Evolutionary conservation across 2,888 invertebrate species (phyloP), one percentile per base, ranked within the genome.

Genomic region (Tenthredo amoena): DNA sequence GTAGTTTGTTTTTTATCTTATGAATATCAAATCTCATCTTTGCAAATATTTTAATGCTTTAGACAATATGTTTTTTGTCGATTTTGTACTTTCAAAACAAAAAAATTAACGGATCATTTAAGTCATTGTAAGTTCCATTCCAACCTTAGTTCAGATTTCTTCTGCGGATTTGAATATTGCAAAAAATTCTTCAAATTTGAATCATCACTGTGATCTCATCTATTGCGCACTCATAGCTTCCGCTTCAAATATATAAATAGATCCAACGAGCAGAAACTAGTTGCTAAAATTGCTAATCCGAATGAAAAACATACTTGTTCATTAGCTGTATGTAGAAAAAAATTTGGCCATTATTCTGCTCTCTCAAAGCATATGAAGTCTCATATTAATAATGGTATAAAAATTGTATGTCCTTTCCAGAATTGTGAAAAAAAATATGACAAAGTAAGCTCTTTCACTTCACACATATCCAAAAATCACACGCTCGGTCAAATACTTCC

Each of bases 401-500:
- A 62, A 15, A 68, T 87, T 26, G 43, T 31, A 47, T 86, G 87
- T 77, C 77, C 84, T 12, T 85, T 43, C 65, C 50, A 31, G 9
- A 77, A 79, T n/a, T 87, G 86, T 43, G n/a, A 77, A 9, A 86
- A 77, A 71, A 72, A 7, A 21, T 86, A 86, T 65, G 58, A 76
- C 55, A 76, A 50, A 43, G 34, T 84, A 1, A 50, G 65, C 79
- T 87, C 87, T 12, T 87, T 87, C 31, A 86, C 87, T 9, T 68
- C 85, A n/a, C 86, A 87, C 65, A 7, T 86, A 47, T 76, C 84
- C n/a, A 76, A 71, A 71, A 71, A 43, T 62, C 86, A 87, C 72
- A 37, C 7, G 34, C 40, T 40, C 15, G 7, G 47, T 68, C 0
- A 71, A 37, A 37, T 37, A 26, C 50, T 58, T 43, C 26, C 21